phyloP scores from a whole-genome alignment of 2,113 vertebrate genomes.

The Atherinomorus stipes region DNA sequence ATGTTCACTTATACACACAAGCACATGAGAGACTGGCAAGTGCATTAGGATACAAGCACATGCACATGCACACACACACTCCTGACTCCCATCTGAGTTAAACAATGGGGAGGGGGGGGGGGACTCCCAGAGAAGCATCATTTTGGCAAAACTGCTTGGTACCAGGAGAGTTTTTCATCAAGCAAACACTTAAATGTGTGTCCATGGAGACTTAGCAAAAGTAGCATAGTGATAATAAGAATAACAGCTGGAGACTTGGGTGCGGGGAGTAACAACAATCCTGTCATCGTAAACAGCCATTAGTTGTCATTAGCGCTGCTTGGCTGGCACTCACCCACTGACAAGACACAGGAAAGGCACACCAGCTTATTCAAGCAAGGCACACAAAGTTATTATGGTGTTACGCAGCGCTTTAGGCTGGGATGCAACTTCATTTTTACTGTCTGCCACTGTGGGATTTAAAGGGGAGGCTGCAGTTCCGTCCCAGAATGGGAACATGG shows the following conservation, averaged over 20 bases:
- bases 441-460: slow-evolving; percentile 69
- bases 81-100: slow-evolving; percentile 43
- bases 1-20: slow-evolving; percentile 41
- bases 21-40: slow-evolving; percentile 24
- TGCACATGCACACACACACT: slow-evolving; percentile 31
- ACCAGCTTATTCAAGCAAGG: slow-evolving; percentile 31
- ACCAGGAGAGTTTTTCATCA: slow-evolving; percentile 62
- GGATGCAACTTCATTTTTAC: slow-evolving; percentile 68
- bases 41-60: slow-evolving; percentile 20
- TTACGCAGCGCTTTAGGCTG: slow-evolving; percentile 55
- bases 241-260: slow-evolving; percentile 71
- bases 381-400: slow-evolving; percentile 67
- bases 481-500: slow-evolving; percentile 52
- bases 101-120: slow-evolving; percentile 38
- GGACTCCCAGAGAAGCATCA: slow-evolving; percentile 40
- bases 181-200: slow-evolving; percentile 57
- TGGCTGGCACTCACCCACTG: slow-evolving; percentile 66
- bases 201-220: slow-evolving; percentile 69
- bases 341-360: slow-evolving; percentile 41
- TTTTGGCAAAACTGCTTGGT: slow-evolving; percentile 49
- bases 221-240: slow-evolving; percentile 59
- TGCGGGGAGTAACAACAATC: slow-evolving; percentile 57
- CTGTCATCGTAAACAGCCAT: slow-evolving; percentile 78
- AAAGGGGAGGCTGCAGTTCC: slow-evolving; percentile 47
- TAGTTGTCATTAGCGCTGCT: slow-evolving; percentile 74